Evolutionary conservation across 2,888 invertebrate species (phyloP).

Genomic region (Folsomia manolachei): DNA sequence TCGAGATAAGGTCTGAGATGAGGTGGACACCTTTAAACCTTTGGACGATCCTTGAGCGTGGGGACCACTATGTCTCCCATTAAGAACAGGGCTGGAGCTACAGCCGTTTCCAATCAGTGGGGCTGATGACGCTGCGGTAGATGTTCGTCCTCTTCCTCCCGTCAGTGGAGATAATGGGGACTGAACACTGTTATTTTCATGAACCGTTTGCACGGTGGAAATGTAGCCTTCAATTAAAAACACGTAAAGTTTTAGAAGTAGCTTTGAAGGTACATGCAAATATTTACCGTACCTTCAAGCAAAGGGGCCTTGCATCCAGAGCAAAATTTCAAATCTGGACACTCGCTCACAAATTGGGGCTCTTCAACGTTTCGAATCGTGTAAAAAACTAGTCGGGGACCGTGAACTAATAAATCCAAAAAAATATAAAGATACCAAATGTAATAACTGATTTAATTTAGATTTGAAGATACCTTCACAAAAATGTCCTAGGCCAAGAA

Average conservation of each 20-base stretch:
- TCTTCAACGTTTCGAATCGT: conserved; percentile 50
- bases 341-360: conserved; percentile 51
- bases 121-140: conserved; percentile 11
- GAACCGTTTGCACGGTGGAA: conserved; percentile 50
- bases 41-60: conserved; percentile 23
- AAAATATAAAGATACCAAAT: not conserved
- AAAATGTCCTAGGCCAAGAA: not conserved
- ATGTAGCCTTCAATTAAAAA: no score
- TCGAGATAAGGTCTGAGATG: conserved; percentile 29
- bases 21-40: conserved; percentile 31
- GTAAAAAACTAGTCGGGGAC: conserved; percentile 51
- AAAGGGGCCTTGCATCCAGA: conserved; percentile 51
- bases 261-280: no score
- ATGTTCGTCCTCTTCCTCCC: not conserved
- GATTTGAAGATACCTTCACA: not conserved
- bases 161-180: conserved; percentile 32
- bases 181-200: conserved; percentile 37
- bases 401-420: conserved; percentile 43
- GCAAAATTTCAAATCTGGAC: conserved; percentile 51
- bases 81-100: not conserved
- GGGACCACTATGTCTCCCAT: conserved; percentile 9
- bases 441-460: not conserved
- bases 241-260: no score
- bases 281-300: no score
- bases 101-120: conserved; percentile 2